Base-by-base conservation (phyloP, 2,888 invertebrate genomes). In the Hedychridium roseum region DNA sequence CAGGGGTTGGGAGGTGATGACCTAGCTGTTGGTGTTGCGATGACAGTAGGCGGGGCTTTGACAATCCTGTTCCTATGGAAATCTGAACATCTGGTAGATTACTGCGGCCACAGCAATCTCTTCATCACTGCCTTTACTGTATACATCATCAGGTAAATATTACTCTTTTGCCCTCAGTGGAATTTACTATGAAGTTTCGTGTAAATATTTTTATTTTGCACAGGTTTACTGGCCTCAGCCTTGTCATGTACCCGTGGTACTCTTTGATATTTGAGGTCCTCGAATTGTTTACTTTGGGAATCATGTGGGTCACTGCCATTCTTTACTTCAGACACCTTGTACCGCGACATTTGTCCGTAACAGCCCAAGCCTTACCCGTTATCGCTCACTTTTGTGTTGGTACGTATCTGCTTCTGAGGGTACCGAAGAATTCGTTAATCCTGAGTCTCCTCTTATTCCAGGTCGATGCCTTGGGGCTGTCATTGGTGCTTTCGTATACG, bases 11-110 rank as follows among this genome's bases (percentile, higher is more conserved):
- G 83, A 57, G 85, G 85, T 23, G 73, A 81, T 41, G 80, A 83
- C 35, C 73, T 86, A n/a, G 78, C 85, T 31, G 82, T 88, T 49
- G 89, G 89, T 0, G 79, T 89, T 36, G 86, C 88, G 15, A 71
- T 88, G 72, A 86, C 87, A 2, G 82, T 85, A 9, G 89, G 88
- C 36, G 87, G 89, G 3, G 66, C 90, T 50, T 88, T 88, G 0
- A 88, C 89, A 1, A 80, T 89, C 32, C 83, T 88, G 3, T 87
- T 88, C 62, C 81, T 92, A 20, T 87, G 87, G 82, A 88, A 88
- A 80, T 90, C 92, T 1, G 93, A 94, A 66, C 86, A 86, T 58
- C 84, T 94, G 23, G 90, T 94, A 23, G 90, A 92, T 80, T 92
- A 89, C 75, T 88, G 92, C 57, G 90, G 90, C 7, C 88, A 90